These are phyloP conservation scores for Taeniopygia guttata DNA, from an alignment of 2,797 vertebrate genomes.

Conservation along the genomic window DNA sequence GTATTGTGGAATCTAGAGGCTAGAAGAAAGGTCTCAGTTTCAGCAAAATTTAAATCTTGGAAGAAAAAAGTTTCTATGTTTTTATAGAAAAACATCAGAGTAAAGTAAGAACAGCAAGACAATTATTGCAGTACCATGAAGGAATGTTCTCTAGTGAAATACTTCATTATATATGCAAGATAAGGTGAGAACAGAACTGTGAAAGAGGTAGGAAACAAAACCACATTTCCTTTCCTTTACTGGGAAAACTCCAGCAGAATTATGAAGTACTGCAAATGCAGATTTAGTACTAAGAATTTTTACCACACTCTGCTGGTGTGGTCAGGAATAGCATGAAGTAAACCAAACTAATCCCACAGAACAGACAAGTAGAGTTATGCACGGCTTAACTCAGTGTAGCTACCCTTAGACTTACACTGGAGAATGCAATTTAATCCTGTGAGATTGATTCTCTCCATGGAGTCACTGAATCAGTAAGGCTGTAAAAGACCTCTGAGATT, in stretches of 20 bases:
- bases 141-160: neutral
- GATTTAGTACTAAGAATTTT: neutral
- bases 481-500: neutral
- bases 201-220: neutral
- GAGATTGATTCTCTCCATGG: neutral
- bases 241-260: neutral
- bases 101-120: neutral
- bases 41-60: neutral
- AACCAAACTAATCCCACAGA: neutral
- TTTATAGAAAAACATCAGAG: neutral
- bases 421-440: neutral
- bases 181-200: neutral
- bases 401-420: neutral
- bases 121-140: neutral
- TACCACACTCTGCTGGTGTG: conserved; percentile 35
- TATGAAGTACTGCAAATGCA: neutral
- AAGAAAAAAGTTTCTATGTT: neutral
- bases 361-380: neutral
- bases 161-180: neutral
- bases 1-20: neutral
- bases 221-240: neutral
- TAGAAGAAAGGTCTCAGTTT: neutral
- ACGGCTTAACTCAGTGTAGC: fast-evolving
- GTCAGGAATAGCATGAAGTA: neutral
- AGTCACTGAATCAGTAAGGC: neutral